Evolutionary conservation across 2,888 invertebrate genomes (phyloP).

Genomic region (Melipona bicolor): DNA sequence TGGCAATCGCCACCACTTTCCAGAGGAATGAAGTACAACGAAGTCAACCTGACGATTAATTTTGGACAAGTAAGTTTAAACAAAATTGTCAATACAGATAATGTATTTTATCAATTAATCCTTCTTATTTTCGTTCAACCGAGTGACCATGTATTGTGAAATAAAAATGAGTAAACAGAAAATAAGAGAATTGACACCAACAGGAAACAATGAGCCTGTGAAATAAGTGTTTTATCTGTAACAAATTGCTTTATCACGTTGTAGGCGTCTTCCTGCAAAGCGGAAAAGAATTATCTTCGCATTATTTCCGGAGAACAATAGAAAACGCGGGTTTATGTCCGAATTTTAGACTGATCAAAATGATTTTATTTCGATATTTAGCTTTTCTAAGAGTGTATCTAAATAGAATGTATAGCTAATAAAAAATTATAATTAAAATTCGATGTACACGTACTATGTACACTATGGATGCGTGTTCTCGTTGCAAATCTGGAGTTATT

Average conservation of each 20-base stretch:
- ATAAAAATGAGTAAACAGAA: neutral
- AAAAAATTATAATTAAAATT: neutral
- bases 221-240: slow-evolving; percentile 63
- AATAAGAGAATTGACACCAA: slow-evolving; percentile 14
- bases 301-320: slow-evolving; percentile 65
- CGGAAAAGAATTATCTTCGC: slow-evolving; percentile 73
- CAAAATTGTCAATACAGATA: neutral
- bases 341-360: too few species aligned
- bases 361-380: neutral
- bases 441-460: neutral
- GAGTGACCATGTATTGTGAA: neutral
- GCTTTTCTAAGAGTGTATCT: too few species aligned
- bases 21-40: slow-evolving; percentile 97
- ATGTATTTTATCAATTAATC: neutral
- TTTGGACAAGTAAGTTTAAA: slow-evolving; percentile 93
- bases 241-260: slow-evolving; percentile 70
- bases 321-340: slow-evolving; percentile 40
- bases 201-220: slow-evolving; percentile 61
- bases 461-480: neutral
- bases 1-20: slow-evolving; percentile 99
- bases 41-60: slow-evolving; percentile 98
- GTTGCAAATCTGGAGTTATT: slow-evolving; percentile 29
- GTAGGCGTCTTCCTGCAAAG: slow-evolving; percentile 77
- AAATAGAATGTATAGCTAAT: neutral
- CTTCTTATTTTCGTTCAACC: neutral